phyloP scores from a whole-genome alignment of 30 jellyfish, hydroid and myxozoan genomes.

The Clytia hemisphaerica region DNA sequence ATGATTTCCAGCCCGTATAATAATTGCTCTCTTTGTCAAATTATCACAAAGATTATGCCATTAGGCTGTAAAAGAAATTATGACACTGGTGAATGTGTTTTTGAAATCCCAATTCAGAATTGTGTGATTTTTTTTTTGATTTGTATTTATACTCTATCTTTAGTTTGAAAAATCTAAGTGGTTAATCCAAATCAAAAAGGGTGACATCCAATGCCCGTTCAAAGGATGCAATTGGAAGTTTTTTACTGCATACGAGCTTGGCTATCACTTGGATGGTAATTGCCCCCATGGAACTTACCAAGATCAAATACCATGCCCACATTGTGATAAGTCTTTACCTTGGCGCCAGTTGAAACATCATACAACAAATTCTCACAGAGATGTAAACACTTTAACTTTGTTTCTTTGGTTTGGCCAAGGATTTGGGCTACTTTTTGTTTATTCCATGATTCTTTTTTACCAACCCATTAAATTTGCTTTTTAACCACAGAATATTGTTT shows the following conservation, averaged over 20 bases:
- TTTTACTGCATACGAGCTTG: conserved; percentile 31
- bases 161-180: not conserved
- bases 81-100: no score
- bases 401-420: no score
- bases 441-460: no score
- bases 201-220: conserved; percentile 17
- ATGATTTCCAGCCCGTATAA: no score
- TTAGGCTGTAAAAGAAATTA: no score
- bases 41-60: no score
- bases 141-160: not conserved
- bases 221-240: conserved; percentile 16
- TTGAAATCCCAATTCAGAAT: no score
- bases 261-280: not conserved
- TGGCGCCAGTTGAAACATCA: conserved; percentile 1
- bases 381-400: no score
- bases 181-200: conserved; percentile 3
- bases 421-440: no score
- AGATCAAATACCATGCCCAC: conserved; percentile 23
- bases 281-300: conserved; percentile 11
- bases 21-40: no score
- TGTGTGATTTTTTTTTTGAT: not conserved
- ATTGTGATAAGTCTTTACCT: not conserved
- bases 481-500: no score
- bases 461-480: no score
- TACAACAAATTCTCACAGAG: conserved; percentile 9